Conservation (phyloP, 1,140 invertebrate species). For the Sarcophaga peregrina region DNA sequence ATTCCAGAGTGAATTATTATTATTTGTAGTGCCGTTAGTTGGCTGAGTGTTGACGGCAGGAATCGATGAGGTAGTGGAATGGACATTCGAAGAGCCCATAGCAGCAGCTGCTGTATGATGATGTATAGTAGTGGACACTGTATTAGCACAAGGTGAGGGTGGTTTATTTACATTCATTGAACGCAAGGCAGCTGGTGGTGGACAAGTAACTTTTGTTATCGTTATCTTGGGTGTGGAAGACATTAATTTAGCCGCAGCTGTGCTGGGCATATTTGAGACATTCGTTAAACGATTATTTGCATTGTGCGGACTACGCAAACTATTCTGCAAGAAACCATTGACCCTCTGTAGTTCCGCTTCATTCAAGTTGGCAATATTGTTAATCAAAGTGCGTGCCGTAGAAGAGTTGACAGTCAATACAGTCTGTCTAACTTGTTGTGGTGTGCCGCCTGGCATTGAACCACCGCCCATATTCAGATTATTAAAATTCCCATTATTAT, state of each 20-base stretch:
- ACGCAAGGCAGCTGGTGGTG: slow-evolving; percentile 19
- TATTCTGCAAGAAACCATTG: slow-evolving; percentile 21
- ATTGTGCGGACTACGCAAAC: neutral
- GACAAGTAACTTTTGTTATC: slow-evolving; percentile 24
- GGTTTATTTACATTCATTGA: neutral
- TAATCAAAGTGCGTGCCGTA: slow-evolving; percentile 13
- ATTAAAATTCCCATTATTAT: neutral
- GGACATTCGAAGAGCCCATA: slow-evolving; percentile 1
- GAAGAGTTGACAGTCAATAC: slow-evolving; percentile 29
- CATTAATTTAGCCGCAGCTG: neutral
- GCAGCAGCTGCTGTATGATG: neutral
- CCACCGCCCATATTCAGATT: neutral
- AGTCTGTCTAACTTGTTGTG: slow-evolving; percentile 5
- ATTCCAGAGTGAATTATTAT: neutral
- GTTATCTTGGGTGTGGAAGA: slow-evolving; percentile 21
- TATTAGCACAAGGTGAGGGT: neutral
- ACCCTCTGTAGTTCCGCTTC: slow-evolving; percentile 22
- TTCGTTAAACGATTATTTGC: neutral
- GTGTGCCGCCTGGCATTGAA: neutral
- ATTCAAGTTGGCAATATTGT: slow-evolving; percentile 34
- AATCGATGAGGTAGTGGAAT: neutral
- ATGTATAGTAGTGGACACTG: slow-evolving; percentile 23
- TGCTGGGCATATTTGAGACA: neutral
- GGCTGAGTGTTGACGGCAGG: neutral
- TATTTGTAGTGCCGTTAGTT: neutral